phyloP scores from a whole-genome alignment of 2,113 vertebrate genomes.

The Hypanus sabinus region DNA sequence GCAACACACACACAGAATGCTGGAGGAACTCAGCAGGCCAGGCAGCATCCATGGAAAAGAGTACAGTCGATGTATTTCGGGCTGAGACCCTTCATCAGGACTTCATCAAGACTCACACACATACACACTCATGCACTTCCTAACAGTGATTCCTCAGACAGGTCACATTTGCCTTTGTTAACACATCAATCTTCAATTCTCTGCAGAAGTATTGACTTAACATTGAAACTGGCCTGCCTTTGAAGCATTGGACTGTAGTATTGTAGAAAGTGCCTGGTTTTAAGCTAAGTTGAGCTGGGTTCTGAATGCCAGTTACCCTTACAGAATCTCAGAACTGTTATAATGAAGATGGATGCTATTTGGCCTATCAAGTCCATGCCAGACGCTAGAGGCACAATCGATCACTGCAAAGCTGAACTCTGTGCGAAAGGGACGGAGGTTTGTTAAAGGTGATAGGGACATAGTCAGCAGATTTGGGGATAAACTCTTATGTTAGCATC shows the following conservation, averaged over 20 bases:
- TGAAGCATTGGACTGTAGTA: background rate
- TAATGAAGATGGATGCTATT: too few species aligned
- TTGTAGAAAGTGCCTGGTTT: background rate
- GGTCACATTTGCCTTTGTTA: background rate
- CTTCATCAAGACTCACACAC: too few species aligned
- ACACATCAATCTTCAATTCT: background rate
- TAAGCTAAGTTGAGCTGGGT: background rate
- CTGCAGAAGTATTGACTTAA: background rate
- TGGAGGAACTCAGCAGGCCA: too few species aligned
- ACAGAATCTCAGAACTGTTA: too few species aligned
- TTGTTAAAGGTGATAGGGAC: background rate
- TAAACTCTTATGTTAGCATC: background rate
- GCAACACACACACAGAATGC: background rate
- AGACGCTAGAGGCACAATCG: too few species aligned
- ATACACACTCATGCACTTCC: too few species aligned
- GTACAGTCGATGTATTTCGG: too few species aligned
- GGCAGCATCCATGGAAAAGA: too few species aligned
- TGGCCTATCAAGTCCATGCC: background rate
- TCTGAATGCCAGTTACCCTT: background rate
- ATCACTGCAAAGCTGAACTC: background rate
- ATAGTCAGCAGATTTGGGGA: background rate
- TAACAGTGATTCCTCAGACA: background rate
- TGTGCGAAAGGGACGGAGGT: background rate
- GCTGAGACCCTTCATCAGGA: too few species aligned
- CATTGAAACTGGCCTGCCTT: background rate